Conservation (phyloP, 2,888 invertebrate species). For the Matsumyia berberina region DNA sequence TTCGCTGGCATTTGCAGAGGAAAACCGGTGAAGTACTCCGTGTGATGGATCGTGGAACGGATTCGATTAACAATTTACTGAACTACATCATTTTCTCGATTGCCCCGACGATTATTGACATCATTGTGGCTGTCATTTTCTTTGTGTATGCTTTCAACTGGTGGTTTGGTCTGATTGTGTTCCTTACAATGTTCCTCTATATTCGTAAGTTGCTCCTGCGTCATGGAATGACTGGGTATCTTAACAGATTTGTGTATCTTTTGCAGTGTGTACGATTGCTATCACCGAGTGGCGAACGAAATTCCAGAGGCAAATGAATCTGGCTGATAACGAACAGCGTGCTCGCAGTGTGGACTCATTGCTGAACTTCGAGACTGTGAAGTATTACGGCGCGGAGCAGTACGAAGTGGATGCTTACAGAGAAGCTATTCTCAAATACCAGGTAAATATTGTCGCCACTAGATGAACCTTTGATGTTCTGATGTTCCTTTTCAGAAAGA, state of each 20-base stretch:
- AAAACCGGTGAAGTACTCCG: constrained; percentile 98
- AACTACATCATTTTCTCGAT: constrained; percentile 97
- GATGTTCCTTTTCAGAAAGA: constrained; percentile 86
- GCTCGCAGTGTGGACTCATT: constrained; percentile 97
- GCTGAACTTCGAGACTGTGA: constrained; percentile 99
- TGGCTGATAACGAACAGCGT: constrained; percentile 95
- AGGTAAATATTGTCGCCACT: constrained; percentile 85
- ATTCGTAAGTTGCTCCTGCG: constrained; percentile 88
- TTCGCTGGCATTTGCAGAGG: constrained; percentile 96
- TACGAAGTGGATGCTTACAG: constrained; percentile 95
- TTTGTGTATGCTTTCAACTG: constrained; percentile 94
- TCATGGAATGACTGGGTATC: constrained; percentile 34
- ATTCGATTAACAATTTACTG: constrained; percentile 96
- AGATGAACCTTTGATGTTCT: neutral
- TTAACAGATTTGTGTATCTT: constrained; percentile 35
- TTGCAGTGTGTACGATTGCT: constrained; percentile 90
- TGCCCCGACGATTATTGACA: constrained; percentile 95
- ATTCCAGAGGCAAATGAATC: constrained; percentile 96
- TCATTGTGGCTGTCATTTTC: constrained; percentile 94
- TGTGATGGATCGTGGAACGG: constrained; percentile 98
- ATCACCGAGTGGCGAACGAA: constrained; percentile 99
- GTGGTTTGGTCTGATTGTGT: constrained; percentile 98
- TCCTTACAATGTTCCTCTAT: constrained; percentile 96
- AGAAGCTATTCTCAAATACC: constrained; percentile 93
- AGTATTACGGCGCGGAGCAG: constrained; percentile 97